Evolutionary conservation across 2,888 invertebrate genomes (phyloP), one percentile per base, ranked within the genome.

Genomic region (Strigamia transsilvanica): DNA sequence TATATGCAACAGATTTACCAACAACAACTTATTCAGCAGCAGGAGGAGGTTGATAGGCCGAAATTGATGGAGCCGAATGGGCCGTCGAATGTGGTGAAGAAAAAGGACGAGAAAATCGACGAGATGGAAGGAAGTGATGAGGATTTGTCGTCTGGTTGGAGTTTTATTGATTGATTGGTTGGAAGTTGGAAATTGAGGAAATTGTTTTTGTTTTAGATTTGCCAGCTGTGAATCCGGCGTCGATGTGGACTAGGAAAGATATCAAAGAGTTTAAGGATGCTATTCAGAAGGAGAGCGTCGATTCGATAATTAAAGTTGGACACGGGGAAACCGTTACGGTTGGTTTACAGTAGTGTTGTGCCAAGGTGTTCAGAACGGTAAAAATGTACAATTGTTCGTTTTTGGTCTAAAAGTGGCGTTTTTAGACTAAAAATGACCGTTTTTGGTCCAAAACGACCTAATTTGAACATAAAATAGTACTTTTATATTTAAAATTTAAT

Each of bases 291-390:
- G 93, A 94, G 85, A 93, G 92, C 12, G 93, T 94, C 73, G 96
- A 98, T 87, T 94, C 98, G 27, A 92, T 95, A 21, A 93, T 99
- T 83, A 93, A 94, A 86, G 95, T 99, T 80, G 96, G 95, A 0
- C 98, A 99, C 88, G 98, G 99, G 2, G 98, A 99, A 89, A 97
- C 96, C 0, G 95, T 98, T 79, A 99, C 98, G 79, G 96, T 98
- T 85, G 88, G 89, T 87, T 34, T 80, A 18, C 13, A 5, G 38
- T 38, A n/a, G n/a, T n/a, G 38, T 6, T 10, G 38, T 6, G 38
- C 6, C 0, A 34, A 34, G 34, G 4, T 34, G 34, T 34, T 34
- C 4, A 7, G 7, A 34, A 7, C 7, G 3, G 34, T 34, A 34
- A 34, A 34, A 34, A 34, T 34, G 10, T 38, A 38, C 2, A 38